Conservation (phyloP, 2,797 vertebrate species). For the Gouania willdenowi region DNA sequence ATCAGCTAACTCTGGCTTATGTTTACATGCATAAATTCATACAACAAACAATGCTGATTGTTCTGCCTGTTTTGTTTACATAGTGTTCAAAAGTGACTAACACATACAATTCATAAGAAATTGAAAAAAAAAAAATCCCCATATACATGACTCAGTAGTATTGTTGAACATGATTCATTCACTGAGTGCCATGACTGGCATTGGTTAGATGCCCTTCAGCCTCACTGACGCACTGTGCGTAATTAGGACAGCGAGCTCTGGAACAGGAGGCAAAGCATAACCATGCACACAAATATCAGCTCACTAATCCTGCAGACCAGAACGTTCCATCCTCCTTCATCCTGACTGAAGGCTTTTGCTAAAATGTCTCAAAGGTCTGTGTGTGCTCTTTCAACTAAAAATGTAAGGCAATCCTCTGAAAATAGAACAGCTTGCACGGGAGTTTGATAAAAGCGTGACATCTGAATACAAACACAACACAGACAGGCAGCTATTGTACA, state of each 20-base stretch:
- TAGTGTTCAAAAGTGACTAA: slow-evolving; percentile 42
- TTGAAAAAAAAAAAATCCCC: slow-evolving; percentile 25
- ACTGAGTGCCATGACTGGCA: slow-evolving; percentile 23
- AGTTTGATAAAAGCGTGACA: too few species aligned
- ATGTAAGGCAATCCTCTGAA: neutral
- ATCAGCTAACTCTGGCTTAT: too few species aligned
- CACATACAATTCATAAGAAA: slow-evolving; percentile 11
- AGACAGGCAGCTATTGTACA: too few species aligned
- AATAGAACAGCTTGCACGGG: too few species aligned
- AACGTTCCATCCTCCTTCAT: slow-evolving; percentile 11
- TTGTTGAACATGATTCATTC: slow-evolving; percentile 52
- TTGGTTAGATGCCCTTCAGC: slow-evolving; percentile 49
- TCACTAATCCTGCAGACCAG: slow-evolving; percentile 7
- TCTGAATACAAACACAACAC: too few species aligned
- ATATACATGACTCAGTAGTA: slow-evolving; percentile 58
- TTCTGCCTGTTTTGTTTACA: slow-evolving; percentile 29
- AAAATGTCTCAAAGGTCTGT: slow-evolving; percentile 1
- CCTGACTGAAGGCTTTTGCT: slow-evolving; percentile 9
- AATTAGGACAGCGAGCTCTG: slow-evolving; percentile 42
- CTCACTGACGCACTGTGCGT: slow-evolving; percentile 39
- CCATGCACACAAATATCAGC: slow-evolving; percentile 5
- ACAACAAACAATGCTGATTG: slow-evolving; percentile 8
- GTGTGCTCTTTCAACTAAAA: slow-evolving; percentile 4
- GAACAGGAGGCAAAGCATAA: slow-evolving; percentile 13
- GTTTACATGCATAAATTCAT: slow-evolving; percentile 23